Evolutionary conservation across 2,113 vertebrate species (phyloP).

Genomic region (Phasianus colchicus): DNA sequence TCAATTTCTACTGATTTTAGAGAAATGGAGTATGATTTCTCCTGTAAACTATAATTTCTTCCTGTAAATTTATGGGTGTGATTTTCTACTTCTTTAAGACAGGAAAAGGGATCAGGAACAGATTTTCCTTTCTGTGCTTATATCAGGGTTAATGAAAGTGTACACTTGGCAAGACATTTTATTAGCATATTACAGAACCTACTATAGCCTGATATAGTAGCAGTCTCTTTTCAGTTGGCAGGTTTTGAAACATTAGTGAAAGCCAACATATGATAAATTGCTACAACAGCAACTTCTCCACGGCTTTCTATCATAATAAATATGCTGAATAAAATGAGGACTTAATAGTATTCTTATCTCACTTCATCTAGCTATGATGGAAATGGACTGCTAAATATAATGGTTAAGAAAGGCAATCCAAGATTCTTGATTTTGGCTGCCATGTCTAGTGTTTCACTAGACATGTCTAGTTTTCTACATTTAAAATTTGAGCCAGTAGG

Average conservation of each 20-base stretch:
- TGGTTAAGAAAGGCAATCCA: neutral
- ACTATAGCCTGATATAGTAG: neutral
- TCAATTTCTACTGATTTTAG: neutral
- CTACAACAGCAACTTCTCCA: neutral
- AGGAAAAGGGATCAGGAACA: conserved; percentile 8
- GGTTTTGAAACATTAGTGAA: neutral
- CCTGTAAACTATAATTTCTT: neutral
- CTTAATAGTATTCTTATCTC: neutral
- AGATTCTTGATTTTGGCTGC: neutral
- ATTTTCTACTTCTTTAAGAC: conserved; percentile 12
- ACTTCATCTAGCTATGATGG: neutral
- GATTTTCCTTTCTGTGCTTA: conserved; percentile 5
- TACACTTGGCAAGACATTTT: neutral
- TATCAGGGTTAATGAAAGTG: neutral
- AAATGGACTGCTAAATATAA: neutral
- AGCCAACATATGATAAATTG: neutral
- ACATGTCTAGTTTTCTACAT: neutral
- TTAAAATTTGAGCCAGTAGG: neutral
- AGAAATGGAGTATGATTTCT: neutral
- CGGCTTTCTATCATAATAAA: neutral
- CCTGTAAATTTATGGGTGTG: neutral
- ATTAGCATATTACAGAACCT: neutral
- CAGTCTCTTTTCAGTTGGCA: neutral
- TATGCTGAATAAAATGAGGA: neutral
- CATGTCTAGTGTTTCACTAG: neutral